phyloP scores from a whole-genome alignment of 2,113 vertebrate species.

The Siphamia tubifer region DNA sequence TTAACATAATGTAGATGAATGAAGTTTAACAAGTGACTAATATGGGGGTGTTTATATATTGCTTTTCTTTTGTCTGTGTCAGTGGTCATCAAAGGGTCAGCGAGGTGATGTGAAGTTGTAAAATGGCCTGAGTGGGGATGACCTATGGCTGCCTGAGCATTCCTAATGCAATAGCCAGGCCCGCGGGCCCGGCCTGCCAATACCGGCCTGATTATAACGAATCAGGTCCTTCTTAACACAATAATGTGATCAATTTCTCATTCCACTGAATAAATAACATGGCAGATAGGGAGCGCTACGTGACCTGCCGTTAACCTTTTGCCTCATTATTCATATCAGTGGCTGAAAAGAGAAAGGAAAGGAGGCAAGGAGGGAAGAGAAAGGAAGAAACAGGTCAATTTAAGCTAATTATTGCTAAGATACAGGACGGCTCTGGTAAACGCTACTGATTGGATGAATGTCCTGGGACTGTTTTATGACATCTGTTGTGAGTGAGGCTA shows the following conservation, averaged over 20 bases:
- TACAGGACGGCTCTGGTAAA: slow-evolving; percentile 79
- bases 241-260: slow-evolving; percentile 99
- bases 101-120: slow-evolving; percentile 92
- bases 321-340: slow-evolving; percentile 94
- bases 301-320: slow-evolving; percentile 93
- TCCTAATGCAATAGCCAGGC: slow-evolving; percentile 91
- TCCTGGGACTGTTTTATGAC: slow-evolving; percentile 80
- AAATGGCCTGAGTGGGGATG: slow-evolving; percentile 85
- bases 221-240: slow-evolving; percentile 94
- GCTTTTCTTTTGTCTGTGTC: slow-evolving; percentile 67
- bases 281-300: slow-evolving; percentile 86
- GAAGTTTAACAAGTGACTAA: slow-evolving; percentile 33
- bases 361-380: slow-evolving; percentile 45
- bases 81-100: slow-evolving; percentile 85
- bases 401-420: slow-evolving; percentile 91
- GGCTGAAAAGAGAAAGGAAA: slow-evolving; percentile 72
- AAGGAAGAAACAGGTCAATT: slow-evolving; percentile 84
- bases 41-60: slow-evolving; percentile 53
- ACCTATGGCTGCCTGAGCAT: slow-evolving; percentile 88
- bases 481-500: slow-evolving; percentile 71
- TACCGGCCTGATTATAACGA: slow-evolving; percentile 97
- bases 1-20: slow-evolving; percentile 21
- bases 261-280: slow-evolving; percentile 99
- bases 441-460: slow-evolving; percentile 85
- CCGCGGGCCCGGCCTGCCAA: slow-evolving; percentile 92